phyloP scores from a whole-genome alignment of 37 sponge, comb jelly and placozoan genomes.

The Crambe crambe region DNA sequence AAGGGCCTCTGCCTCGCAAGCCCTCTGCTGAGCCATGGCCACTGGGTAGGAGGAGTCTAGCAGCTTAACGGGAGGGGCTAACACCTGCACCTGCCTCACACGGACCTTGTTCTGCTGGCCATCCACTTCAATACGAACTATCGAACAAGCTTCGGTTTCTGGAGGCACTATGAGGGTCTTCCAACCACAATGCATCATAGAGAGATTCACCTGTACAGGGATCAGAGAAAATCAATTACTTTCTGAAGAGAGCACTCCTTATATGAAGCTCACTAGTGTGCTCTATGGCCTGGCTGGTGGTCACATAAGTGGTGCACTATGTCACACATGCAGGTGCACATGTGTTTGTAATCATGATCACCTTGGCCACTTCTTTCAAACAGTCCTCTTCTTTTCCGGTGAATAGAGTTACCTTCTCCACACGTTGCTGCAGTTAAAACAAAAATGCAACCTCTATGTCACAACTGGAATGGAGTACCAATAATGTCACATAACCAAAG shows the following conservation, averaged over 20 bases:
- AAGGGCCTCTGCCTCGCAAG: slow-evolving; percentile 84
- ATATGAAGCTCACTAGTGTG: no score
- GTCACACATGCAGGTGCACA: background rate
- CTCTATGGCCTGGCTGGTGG: no score
- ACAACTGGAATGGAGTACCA: no score
- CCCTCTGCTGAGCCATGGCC: slow-evolving; percentile 67
- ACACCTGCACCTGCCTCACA: slow-evolving; percentile 78
- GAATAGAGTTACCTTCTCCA: slow-evolving; percentile 30
- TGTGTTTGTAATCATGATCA: background rate
- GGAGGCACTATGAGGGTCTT: slow-evolving; percentile 37
- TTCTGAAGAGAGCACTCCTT: background rate
- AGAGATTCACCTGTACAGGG: slow-evolving; percentile 40
- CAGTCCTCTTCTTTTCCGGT: slow-evolving; percentile 53
- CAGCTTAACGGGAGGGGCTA: slow-evolving; percentile 22
- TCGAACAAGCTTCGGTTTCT: background rate
- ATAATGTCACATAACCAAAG: no score
- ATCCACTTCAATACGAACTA: slow-evolving; percentile 71
- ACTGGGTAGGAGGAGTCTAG: slow-evolving; percentile 46
- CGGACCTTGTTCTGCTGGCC: slow-evolving; percentile 74
- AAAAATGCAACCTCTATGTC: no score
- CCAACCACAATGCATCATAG: slow-evolving; percentile 69
- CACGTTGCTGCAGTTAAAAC: slow-evolving; percentile 46
- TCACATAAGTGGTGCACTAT: background rate
- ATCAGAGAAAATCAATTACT: background rate
- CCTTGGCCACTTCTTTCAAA: slow-evolving; percentile 60